Conservation (phyloP, 2,888 invertebrate genomes). For the Esperia sulphurella region DNA sequence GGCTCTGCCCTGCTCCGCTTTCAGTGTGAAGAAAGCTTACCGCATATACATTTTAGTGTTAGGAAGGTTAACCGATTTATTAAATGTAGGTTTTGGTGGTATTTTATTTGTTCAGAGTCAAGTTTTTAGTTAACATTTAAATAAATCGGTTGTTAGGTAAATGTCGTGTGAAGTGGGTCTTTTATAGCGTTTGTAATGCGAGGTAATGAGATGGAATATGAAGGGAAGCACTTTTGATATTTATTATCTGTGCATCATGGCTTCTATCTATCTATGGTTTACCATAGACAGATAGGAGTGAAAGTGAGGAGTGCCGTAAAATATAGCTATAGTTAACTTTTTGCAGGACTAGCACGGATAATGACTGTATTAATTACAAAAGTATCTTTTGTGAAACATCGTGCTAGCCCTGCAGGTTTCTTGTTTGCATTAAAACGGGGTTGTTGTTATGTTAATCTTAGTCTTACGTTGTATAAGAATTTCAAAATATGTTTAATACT, state of each 20-base stretch:
- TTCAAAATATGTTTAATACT: constrained; percentile 61
- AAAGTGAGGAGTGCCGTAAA: constrained; percentile 15
- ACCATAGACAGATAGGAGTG: constrained; percentile 4
- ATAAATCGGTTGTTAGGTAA: constrained; percentile 26
- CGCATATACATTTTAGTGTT: neutral
- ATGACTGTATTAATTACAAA: constrained; percentile 2
- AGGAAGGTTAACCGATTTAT: constrained; percentile 11
- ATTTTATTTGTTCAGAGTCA: constrained; percentile 4
- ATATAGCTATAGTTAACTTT: constrained; percentile 15
- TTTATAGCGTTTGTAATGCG: constrained; percentile 46
- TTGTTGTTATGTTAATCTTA: constrained; percentile 74
- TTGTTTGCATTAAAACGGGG: constrained; percentile 62
- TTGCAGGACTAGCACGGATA: constrained; percentile 7
- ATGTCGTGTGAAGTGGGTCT: constrained; percentile 24
- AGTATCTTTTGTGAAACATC: constrained; percentile 12
- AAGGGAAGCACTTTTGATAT: constrained; percentile 45
- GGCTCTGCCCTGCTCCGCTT: too few species aligned
- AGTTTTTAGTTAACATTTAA: constrained; percentile 7
- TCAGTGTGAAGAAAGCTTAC: too few species aligned
- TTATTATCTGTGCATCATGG: constrained; percentile 32
- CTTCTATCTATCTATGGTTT: constrained; percentile 4
- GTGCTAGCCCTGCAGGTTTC: constrained; percentile 30
- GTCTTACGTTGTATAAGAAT: constrained; percentile 65
- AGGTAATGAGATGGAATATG: constrained; percentile 21
- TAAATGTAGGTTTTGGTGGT: constrained; percentile 10